Evolutionary conservation across 2,113 vertebrate species (phyloP), one percentile per base, ranked within the genome.

Genomic region (Hippocampus barbouri): DNA sequence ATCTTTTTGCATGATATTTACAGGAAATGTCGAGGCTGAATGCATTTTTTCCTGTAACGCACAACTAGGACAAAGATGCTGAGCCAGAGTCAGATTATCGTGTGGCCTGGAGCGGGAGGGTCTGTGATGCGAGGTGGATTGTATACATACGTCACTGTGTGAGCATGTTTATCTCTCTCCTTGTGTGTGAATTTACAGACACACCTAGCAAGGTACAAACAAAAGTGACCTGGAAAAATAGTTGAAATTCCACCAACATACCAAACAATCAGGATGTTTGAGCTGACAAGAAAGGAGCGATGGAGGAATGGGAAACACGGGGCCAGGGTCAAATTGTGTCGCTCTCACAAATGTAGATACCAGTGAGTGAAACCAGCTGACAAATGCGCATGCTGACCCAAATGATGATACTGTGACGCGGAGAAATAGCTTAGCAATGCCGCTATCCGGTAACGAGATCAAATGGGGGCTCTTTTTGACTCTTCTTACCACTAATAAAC

Each of bases 141-240:
- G 81, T 78, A 78, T 73, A 82, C 69, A 65, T 51, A 43, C 79
- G 78, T 79, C 78, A 83, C 73, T 79, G 81, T 68, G 83, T 71
- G 73, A 85, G 87, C 47, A 78, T 87, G 84, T 89, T 90, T 90
- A 88, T 88, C 79, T 86, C 61, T 68, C 73, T 88, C 76, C 74
- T 75, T 83, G 85, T 82, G 82, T 83, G 85, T 83, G 85, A 90
- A 91, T 90, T 88, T 82, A 89, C 78, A 71, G 79, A 85, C 73
- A 85, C 84, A 88, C 85, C 87, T 88, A 79, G 41, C 67, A 53
- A 88, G 87, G 81, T 84, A 88, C 89, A 91, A 91, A 90, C 88
- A 91, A 82, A 70, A 61, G 83, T 90, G 90, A 91, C 88, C 90
- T 88, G 81, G 81, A 79, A 84, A 91, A 85, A 90, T 89, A 86